Evolutionary conservation across 2,797 vertebrate genomes (phyloP).

Genomic region (Hydrophis major): DNA sequence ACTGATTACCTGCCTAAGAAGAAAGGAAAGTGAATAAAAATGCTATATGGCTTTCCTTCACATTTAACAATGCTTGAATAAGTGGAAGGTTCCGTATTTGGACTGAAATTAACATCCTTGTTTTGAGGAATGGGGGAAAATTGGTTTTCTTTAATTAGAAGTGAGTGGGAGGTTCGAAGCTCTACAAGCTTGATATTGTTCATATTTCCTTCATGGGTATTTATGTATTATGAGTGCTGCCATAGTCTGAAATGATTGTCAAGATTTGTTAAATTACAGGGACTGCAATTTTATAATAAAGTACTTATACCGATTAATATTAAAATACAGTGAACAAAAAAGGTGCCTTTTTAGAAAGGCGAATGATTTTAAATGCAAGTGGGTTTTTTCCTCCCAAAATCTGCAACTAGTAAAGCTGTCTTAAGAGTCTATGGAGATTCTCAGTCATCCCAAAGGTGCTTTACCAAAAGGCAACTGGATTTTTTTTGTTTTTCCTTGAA

Average conservation of each 20-base stretch:
- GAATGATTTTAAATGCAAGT: background rate
- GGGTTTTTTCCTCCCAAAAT: background rate
- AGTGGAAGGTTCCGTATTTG: background rate
- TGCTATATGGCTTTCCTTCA: background rate
- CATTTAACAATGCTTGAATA: accelerated
- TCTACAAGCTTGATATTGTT: background rate
- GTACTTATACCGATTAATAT: background rate
- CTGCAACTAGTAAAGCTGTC: background rate
- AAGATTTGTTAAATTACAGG: background rate
- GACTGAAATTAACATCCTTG: background rate
- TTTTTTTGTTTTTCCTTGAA: background rate
- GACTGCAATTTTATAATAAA: background rate
- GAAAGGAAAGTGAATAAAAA: background rate
- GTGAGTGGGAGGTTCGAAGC: background rate
- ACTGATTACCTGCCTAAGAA: background rate
- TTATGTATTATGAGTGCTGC: background rate
- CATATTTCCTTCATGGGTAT: slow-evolving; percentile 12
- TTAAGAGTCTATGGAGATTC: background rate
- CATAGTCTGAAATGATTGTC: background rate
- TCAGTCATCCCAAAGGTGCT: background rate
- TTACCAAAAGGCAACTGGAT: background rate
- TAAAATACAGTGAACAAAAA: background rate
- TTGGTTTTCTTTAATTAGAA: background rate
- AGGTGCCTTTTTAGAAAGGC: background rate
- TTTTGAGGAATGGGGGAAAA: background rate